These are phyloP conservation scores for Pollenia angustigena DNA, from an alignment of 2,888 invertebrate genomes.

Conservation along the genomic window DNA sequence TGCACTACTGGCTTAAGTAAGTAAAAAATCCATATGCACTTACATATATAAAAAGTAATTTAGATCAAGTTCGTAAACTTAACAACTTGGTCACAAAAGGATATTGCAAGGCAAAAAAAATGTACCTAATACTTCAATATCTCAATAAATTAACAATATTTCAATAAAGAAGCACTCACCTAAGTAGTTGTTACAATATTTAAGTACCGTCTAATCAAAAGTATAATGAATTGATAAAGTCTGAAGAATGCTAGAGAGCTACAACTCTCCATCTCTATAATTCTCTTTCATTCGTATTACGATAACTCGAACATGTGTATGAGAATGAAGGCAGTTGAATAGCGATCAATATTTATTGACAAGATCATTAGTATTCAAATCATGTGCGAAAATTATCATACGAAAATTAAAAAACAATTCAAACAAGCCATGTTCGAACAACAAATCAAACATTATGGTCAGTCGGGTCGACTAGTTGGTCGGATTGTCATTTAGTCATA, in stretches of 20 bases:
- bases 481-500: not conserved
- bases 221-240: slow-evolving; percentile 41
- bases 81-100: slow-evolving; percentile 45
- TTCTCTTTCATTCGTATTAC: not conserved
- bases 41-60: slow-evolving; percentile 29
- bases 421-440: slow-evolving; percentile 55
- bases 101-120: slow-evolving; percentile 26
- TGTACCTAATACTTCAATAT: slow-evolving; percentile 30
- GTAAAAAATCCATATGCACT: slow-evolving; percentile 2
- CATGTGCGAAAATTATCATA: slow-evolving; percentile 71
- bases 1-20: slow-evolving; percentile 22
- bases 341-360: slow-evolving; percentile 59
- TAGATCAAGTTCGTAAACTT: slow-evolving; percentile 65
- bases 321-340: slow-evolving; percentile 32
- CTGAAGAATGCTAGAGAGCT: not conserved
- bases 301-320: slow-evolving; percentile 14
- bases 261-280: not conserved
- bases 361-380: slow-evolving; percentile 69
- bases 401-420: slow-evolving; percentile 57
- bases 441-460: slow-evolving; percentile 26
- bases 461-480: not conserved
- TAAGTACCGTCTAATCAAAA: slow-evolving; percentile 37
- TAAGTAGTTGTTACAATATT: slow-evolving; percentile 19
- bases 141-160: slow-evolving; percentile 25
- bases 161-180: slow-evolving; percentile 25